Evolutionary conservation across 2,113 vertebrate genomes (phyloP).

Genomic region (Pteruthius melanotis): DNA sequence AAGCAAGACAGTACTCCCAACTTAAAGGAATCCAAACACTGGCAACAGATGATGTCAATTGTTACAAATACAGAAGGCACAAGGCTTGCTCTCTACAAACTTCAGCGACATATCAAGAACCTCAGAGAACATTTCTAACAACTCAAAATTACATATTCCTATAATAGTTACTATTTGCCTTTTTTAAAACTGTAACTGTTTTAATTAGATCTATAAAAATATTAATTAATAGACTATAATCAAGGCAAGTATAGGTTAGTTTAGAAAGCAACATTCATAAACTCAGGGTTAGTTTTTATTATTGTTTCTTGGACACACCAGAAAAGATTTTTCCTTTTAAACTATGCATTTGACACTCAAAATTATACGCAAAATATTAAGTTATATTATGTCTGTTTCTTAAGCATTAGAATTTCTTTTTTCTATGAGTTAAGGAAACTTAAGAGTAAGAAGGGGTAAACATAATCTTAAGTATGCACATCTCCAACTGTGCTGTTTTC

Average conservation of each 20-base stretch:
- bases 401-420: not conserved
- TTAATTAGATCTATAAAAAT: not conserved
- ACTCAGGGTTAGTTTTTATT: not conserved
- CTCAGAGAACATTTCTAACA: not conserved
- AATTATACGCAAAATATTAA: not conserved
- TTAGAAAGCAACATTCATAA: not conserved
- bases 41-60: not conserved
- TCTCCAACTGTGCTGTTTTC: not conserved
- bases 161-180: not conserved
- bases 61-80: not conserved
- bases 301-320: not conserved
- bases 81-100: not conserved
- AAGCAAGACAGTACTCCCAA: not conserved
- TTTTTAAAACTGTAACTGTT: not conserved
- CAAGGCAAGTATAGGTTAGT: not conserved
- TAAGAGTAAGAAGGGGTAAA: not conserved
- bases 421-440: not conserved
- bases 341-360: not conserved
- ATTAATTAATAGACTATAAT: not conserved
- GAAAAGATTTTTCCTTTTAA: not conserved
- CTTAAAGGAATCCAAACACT: not conserved
- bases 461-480: not conserved
- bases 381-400: not conserved
- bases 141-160: not conserved
- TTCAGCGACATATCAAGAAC: not conserved